phyloP scores from a whole-genome alignment of 2,888 invertebrate genomes.

The Choristoneura rosaceana region DNA sequence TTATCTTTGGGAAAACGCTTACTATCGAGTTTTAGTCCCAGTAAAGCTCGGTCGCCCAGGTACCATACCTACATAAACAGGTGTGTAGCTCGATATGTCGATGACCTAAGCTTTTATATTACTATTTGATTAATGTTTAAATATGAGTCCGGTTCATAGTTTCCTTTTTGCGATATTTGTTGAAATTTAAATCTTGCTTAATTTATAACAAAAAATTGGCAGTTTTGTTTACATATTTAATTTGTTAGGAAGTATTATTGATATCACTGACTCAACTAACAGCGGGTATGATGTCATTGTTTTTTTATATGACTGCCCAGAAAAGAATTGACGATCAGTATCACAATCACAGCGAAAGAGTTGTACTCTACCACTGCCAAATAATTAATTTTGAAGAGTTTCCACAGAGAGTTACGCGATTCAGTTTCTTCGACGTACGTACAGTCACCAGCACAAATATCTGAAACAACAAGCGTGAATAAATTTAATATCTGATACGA shows the following conservation, averaged over 20 bases:
- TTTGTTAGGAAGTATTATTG: not conserved
- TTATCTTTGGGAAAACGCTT: no score
- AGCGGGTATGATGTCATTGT: not conserved
- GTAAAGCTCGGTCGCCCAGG: no score
- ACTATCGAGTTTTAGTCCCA: no score
- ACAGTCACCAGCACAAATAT: no score
- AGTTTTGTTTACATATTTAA: not conserved
- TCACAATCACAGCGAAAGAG: no score
- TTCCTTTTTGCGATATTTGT: not conserved
- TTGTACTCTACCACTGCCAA: no score
- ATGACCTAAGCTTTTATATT: slow-evolving; percentile 16
- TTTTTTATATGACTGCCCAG: not conserved
- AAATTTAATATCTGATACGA: no score
- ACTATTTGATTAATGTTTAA: slow-evolving; percentile 19
- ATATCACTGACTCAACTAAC: not conserved
- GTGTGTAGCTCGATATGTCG: slow-evolving; percentile 3
- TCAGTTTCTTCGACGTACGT: no score
- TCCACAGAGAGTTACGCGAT: not conserved
- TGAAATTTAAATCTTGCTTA: not conserved
- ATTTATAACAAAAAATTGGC: not conserved
- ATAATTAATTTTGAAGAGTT: no score
- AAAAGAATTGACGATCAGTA: no score
- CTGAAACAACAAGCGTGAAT: no score
- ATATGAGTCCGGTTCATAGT: slow-evolving; percentile 18
- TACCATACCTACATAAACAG: not conserved